Evolutionary conservation across 2,113 vertebrate genomes (phyloP), one percentile per base, ranked within the genome.

Genomic region (Enhydra lutris): DNA sequence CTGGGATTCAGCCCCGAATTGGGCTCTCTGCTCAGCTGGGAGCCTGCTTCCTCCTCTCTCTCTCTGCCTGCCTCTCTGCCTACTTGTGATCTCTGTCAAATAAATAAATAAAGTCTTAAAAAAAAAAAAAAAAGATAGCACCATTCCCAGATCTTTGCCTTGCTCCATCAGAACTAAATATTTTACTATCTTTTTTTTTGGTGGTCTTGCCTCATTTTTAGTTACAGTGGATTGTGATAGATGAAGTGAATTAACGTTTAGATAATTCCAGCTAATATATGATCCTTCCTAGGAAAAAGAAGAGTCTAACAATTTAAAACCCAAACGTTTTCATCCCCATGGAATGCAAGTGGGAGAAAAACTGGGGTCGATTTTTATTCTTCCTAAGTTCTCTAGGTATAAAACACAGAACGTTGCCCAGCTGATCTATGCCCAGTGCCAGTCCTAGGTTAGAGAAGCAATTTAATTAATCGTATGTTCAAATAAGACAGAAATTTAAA

Each of bases 391-490:
- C 29, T 61, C 34, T 73, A 96, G 61, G 71, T 95, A 90, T 80
- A 92, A 96, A 91, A 74, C 39, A 85, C 34, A 81, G 69, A 94
- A 34, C 0, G 12, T 21, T 52, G 47, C 59, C 91, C 81, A 17
- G 39, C 45, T 96, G 80, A 82, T 83, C 92, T 79, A 61, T 3
- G 4, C 57, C 92, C 21, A 92, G 29, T 39, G 57, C 71, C 83
- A 81, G 50, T 13, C 50, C 57, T 79, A 87, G 76, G 29, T 88
- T 73, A 85, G 29, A 87, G 20, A 82, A 84, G 94, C 59, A 94
- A 96, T 73, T 97, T 97, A 97, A 96, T 92, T 94, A 95, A 95
- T 89, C 93, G 26, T 24, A 50, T 63, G 7, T 21, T 26, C 57
- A 97, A 94, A 96, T 65, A 76, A 76, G 93, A 91, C 5, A 83